Base-by-base conservation (phyloP, 2,797 vertebrate genomes). In the Cryptoblepharus egeriae region DNA sequence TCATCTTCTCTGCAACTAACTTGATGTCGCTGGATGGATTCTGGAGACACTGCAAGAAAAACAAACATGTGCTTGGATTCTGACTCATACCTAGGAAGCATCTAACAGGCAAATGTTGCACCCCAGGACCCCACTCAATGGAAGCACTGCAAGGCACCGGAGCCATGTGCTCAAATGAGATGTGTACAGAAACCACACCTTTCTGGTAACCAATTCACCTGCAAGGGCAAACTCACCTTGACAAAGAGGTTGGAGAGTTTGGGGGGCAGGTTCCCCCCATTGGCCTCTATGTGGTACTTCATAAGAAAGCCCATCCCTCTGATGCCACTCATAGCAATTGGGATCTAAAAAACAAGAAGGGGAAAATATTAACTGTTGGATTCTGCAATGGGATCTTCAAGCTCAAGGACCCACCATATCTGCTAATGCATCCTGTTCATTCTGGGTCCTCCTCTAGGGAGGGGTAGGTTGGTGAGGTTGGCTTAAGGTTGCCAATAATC, bases 1-100 rank as follows among this genome's bases (percentile, higher is more conserved):
- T 95, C 95, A 99, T 98, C 75, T 98, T 97, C 94, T 98, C 98
- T 0, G 99, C 95, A 85, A 97, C 97, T 93, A 99, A 95, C 84
- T 98, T 97, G 93, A 99, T 97, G 93, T 99, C 99, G 88, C 98
- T 99, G 75, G 98, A 99, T 88, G 98, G 97, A 90, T 99, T 99
- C 95, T 99, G 99, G 87, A 99, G 94, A 96, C 96, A 96, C 96
- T 97, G 81, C 57, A 75, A 3, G 58, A 88, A 24, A 75, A 24
- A 75, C 60, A 88, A 69, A 77, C 26, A 30, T 1, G 39, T 16
- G 55, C 28, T 75, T 79, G 10, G 3, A 77, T 71, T 71, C 57
- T 77, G 6, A 32, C 67, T 42, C 0, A 24, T 0, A 15, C 68
- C 72, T 5, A 55, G 81, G 26, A 78, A 0, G n/a, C 15, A 52